Evolutionary conservation across 2,888 invertebrate species (phyloP).

Genomic region (Caenorhabditis plicata): DNA sequence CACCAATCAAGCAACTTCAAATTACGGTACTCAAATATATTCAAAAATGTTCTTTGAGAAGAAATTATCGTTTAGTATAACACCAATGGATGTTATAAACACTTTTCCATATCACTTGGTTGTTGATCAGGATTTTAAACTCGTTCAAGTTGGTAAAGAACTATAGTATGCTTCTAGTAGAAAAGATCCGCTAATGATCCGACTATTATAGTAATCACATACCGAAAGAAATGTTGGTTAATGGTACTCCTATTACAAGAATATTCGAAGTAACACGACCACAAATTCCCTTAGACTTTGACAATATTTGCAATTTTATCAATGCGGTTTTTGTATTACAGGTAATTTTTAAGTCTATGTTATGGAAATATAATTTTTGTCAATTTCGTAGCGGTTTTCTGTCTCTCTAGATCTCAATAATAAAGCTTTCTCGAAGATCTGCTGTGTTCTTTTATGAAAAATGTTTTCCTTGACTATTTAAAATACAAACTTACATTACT

Average conservation of each 20-base stretch:
- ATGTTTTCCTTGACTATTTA: too few relatives aligned
- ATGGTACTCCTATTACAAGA: conserved; percentile 56
- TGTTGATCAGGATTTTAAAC: conserved; percentile 59
- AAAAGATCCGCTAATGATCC: neutral
- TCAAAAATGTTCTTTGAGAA: too few relatives aligned
- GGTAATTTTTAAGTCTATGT: conserved; percentile 5
- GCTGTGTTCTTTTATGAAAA: too few relatives aligned
- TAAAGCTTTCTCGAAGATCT: too few relatives aligned
- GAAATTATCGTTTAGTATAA: conserved; percentile 11
- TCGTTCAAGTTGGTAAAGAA: conserved; percentile 59
- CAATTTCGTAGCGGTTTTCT: too few relatives aligned
- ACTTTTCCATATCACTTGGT: conserved; percentile 61
- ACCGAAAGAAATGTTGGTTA: conserved; percentile 51
- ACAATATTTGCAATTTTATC: conserved; percentile 60
- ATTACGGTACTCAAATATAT: conserved; percentile 7
- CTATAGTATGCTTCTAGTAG: conserved; percentile 43
- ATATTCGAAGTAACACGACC: conserved; percentile 62
- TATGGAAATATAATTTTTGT: too few relatives aligned
- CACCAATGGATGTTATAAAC: conserved; percentile 42
- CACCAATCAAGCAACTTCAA: conserved; percentile 31
- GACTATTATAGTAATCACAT: conserved; percentile 50
- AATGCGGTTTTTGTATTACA: conserved; percentile 60
- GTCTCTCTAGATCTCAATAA: too few relatives aligned
- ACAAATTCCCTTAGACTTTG: conserved; percentile 64
- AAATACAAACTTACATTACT: too few relatives aligned